Evolutionary conservation across 2,797 vertebrate species (phyloP).

Genomic region (Gymnoscopelus braueri): DNA sequence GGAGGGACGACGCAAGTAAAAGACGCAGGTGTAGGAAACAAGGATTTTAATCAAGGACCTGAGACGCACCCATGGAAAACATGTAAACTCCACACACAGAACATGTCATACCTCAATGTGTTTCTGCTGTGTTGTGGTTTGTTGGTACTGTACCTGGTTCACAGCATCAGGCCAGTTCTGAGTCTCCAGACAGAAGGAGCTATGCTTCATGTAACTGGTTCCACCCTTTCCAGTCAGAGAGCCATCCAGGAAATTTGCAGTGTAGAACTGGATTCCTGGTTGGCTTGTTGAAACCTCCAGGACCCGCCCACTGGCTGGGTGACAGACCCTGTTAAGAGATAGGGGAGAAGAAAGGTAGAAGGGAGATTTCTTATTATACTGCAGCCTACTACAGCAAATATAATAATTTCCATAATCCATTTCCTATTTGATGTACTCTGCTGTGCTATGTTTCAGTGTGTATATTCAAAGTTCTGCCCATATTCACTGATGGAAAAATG

Average conservation of each 20-base stretch:
- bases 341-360: neutral
- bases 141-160: constrained; percentile 86
- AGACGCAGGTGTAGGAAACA: too few species aligned
- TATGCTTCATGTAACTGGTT: constrained; percentile 85
- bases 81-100: too few species aligned
- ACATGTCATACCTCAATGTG: too few species aligned
- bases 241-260: constrained; percentile 92
- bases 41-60: too few species aligned
- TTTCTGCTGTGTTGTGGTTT: too few species aligned
- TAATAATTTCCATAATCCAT: too few species aligned
- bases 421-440: too few species aligned
- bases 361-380: neutral
- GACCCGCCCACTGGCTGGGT: constrained; percentile 84
- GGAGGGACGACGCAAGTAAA: too few species aligned
- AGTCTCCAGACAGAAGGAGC: constrained; percentile 93
- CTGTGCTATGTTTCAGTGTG: too few species aligned
- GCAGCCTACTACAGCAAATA: too few species aligned
- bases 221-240: constrained; percentile 86
- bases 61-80: too few species aligned
- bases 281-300: constrained; percentile 91
- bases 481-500: neutral
- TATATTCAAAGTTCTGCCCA: neutral
- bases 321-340: constrained; percentile 79
- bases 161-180: constrained; percentile 95
- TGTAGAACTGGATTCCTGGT: constrained; percentile 96